Conservation (phyloP, 1,140 invertebrate genomes). For the Drosophila gunungcola region DNA sequence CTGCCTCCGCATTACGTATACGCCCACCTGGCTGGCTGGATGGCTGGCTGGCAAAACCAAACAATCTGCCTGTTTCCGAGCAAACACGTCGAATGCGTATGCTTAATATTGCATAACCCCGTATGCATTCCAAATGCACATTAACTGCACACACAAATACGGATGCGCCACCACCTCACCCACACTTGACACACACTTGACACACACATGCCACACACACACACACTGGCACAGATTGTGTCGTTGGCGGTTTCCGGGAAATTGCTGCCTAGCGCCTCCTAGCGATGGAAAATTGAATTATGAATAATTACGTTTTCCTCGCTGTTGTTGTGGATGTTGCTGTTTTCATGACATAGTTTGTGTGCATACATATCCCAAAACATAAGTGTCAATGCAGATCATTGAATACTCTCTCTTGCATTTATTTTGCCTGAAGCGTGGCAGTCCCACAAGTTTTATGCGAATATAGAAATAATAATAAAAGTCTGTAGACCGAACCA, state of each 20-base stretch:
- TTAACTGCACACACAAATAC: constrained; percentile 67
- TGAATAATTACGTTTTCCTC: constrained; percentile 72
- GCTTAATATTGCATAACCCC: constrained; percentile 77
- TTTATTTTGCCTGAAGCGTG: too few species aligned
- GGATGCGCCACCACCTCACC: constrained; percentile 8
- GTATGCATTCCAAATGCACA: constrained; percentile 77
- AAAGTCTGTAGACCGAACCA: background rate
- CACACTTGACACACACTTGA: background rate
- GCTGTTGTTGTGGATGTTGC: constrained; percentile 4
- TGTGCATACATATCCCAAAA: background rate
- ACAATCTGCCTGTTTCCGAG: constrained; percentile 23
- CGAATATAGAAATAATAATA: too few species aligned
- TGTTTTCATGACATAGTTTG: background rate
- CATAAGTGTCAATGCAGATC: background rate
- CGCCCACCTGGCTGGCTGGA: background rate
- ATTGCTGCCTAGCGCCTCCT: constrained; percentile 61
- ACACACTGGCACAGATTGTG: constrained; percentile 36
- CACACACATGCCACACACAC: background rate
- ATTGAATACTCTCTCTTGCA: constrained; percentile 4
- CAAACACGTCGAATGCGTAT: constrained; percentile 68
- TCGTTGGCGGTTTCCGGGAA: constrained; percentile 54
- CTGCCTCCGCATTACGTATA: background rate
- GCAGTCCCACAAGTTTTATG: too few species aligned
- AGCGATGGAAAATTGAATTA: constrained; percentile 76
- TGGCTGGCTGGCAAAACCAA: constrained; percentile 8